Evolutionary conservation across 2,797 vertebrate species (phyloP), one percentile per base, ranked within the genome.

Genomic region (Molossus alvarezi): DNA sequence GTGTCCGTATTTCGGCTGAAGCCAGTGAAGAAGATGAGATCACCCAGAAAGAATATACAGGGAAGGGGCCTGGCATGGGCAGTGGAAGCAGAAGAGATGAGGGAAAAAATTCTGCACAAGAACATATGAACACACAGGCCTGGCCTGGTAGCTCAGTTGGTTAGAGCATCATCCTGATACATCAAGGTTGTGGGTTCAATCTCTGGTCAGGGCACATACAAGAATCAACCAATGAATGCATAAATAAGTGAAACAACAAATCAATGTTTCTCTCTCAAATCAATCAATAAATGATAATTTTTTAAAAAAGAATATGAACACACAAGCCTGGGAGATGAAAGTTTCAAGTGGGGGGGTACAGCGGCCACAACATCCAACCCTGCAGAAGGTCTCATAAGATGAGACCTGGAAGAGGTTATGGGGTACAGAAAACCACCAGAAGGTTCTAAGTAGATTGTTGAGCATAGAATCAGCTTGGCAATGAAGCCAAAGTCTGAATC

Each of bases 301-400:
- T 53, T 8, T 8, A 2, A 76, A 62, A 4, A 41, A 82, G 55
- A 76, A 71, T 53, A 45, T 13, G 20, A 72, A 25, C 11, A 11
- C 27, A 18, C 12, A 53, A 41, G 53, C 1, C n/a, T 21, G 29
- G 53, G 65, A 91, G 72, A 45, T 67, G 13, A 41, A 69, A 15
- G 17, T 65, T 62, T 64, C 58, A 13, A 7, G 65, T 1, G 0
- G 1, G 1, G 1, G 10, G 4, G 2, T 18, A 21, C n/a, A 51
- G 14, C 5, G 33, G 9, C 2, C 33, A 6, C 21, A 27, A 21
- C 20, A 14, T n/a, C 11, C 4, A 37, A 14, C 9, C 6, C 27
- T 72, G 14, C 21, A 10, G 14, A n/a, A 14, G 12, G 9, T 65
- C 84, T 73, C 41, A 15, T 20, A 23, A 84, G 2, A 37, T 11